Base-by-base conservation (phyloP, 2,888 invertebrate genomes). In the Meloe dianella region DNA sequence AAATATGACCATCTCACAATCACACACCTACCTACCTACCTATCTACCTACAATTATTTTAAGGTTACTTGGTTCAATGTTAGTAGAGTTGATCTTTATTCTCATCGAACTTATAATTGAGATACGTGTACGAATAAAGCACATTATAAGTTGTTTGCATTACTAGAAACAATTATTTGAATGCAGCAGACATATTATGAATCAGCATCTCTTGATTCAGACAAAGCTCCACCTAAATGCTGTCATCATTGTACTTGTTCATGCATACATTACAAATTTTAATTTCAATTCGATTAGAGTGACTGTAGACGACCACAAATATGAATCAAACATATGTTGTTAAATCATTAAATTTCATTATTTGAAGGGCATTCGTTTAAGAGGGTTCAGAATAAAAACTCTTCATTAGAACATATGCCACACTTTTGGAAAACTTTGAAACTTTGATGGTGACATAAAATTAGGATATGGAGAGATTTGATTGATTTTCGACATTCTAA, bases 161-260 rank as follows among this genome's bases (percentile, higher is more conserved):
- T 47, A 47, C 20, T 47, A 8, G 47, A 47, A 20, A 47, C 47
- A 47, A 47, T 47, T 47, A 47, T 22, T 47, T 47, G 47, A 47
- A 20, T 47, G 10, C 47, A 47, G 9, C 20, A 47, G 20, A 47
- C 47, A 20, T 22, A 47, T 47, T 27, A 47, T 47, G 47, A 47
- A 47, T 47, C 47, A 47, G 47, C 47, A 47, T 20, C 47, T 20
- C 47, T 47, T 47, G 20, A 47, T 22, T 47, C 47, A 47, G 47
- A 47, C 47, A 47, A 47, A 47, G 20, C 47, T 47, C 20, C 47
- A 47, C 47, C 47, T 47, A 20, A 20, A 14, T 14, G 14, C 20
- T 47, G 47, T 47, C 47, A 47, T 47, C 47, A 3, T 22, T 47
- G 8, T 41, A 41, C 8, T 20, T 17, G 47, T 20, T 20, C 20